Conservation (phyloP, 2,113 vertebrate species). For the Cavia porcellus region DNA sequence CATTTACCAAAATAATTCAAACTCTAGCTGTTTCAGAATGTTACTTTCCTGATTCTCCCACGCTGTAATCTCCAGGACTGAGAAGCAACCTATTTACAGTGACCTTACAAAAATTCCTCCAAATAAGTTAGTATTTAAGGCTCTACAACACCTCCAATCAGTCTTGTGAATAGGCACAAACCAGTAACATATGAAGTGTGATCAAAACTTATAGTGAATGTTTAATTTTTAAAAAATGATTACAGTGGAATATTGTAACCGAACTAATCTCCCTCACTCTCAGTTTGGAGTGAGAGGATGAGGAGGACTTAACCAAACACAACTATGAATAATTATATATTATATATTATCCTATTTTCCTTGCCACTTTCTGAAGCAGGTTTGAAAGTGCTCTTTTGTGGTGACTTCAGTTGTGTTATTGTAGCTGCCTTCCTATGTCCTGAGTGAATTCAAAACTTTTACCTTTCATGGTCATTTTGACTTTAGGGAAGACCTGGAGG, state of each 20-base stretch:
- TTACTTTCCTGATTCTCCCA: background rate
- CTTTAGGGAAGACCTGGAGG: background rate
- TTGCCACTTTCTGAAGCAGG: background rate
- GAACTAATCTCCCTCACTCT: background rate
- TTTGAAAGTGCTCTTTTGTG: background rate
- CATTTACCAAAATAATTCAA: slow-evolving; percentile 46
- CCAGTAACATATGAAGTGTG: background rate
- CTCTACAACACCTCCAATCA: slow-evolving; percentile 34
- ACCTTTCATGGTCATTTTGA: background rate
- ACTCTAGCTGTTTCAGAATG: background rate
- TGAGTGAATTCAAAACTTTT: background rate
- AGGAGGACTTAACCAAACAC: too few species aligned
- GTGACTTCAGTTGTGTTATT: background rate
- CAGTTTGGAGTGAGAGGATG: background rate
- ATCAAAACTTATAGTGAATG: background rate
- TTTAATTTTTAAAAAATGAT: background rate
- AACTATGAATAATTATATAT: too few species aligned
- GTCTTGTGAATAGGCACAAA: background rate
- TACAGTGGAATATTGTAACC: background rate
- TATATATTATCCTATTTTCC: background rate
- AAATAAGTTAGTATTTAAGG: background rate
- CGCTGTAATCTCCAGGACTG: background rate
- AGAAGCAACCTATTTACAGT: background rate
- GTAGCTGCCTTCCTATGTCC: background rate
- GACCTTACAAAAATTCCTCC: slow-evolving; percentile 29